A percentile compares a stretch with the other conserved stretches of the same genome.
Conservation (phyloP, 2,113 vertebrate genomes). For the Coptodon rendalli region DNA sequence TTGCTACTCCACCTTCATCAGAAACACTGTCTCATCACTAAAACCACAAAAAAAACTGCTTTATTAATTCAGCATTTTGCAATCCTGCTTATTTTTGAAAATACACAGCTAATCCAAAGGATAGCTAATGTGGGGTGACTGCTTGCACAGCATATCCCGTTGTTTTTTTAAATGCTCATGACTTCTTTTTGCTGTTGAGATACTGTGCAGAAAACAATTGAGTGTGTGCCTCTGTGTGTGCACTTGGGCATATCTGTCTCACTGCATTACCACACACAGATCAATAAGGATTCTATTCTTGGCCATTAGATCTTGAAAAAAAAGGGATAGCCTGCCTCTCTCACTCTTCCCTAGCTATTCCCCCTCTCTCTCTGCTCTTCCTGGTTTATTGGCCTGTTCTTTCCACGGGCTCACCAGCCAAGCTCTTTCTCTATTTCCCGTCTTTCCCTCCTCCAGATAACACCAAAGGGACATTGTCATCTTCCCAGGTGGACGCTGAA, state of each 20-base stretch:
- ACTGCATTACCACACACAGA: slow-evolving; percentile 59
- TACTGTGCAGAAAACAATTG: slow-evolving; percentile 37
- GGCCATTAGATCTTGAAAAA: slow-evolving; percentile 46
- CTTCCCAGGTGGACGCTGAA: slow-evolving; percentile 33
- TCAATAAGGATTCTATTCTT: slow-evolving; percentile 69
- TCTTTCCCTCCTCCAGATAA: slow-evolving; percentile 17
- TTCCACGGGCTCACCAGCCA: background rate
- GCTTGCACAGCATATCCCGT: slow-evolving; percentile 23
- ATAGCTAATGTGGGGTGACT: background rate
- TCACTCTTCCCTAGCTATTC: background rate
- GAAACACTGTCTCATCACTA: background rate
- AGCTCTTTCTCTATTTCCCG: background rate
- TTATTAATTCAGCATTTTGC: background rate
- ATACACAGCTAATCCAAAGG: background rate
- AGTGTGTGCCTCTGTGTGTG: background rate
- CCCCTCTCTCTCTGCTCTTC: background rate
- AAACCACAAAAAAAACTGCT: background rate
- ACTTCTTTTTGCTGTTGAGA: slow-evolving; percentile 16
- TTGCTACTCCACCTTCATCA: background rate
- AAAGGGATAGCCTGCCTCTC: slow-evolving; percentile 43
- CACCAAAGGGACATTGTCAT: slow-evolving; percentile 38
- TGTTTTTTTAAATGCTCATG: slow-evolving; percentile 23
- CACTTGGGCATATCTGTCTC: slow-evolving; percentile 53
- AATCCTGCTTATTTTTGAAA: slow-evolving; percentile 6
- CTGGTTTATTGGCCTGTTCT: background rate